Percentiles rank a stretch among this genome's conserved stretches.
Evolutionary conservation across 2,888 invertebrate species (phyloP).

Genomic region (Rosalia funebris): DNA sequence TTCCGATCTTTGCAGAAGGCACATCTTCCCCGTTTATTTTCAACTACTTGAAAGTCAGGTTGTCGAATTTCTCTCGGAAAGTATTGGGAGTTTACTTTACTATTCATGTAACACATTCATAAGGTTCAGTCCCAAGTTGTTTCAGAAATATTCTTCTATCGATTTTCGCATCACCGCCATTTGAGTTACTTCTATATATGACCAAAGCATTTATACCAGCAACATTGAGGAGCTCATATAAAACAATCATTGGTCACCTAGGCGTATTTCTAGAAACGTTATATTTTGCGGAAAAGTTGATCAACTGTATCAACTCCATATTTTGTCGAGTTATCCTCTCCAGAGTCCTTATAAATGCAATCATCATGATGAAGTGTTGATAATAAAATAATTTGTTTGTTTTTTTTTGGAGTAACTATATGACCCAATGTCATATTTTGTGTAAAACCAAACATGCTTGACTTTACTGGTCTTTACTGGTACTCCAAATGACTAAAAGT

Average conservation of each 20-base stretch:
- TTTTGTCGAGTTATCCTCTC: constrained; percentile 39
- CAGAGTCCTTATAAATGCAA: constrained; percentile 25
- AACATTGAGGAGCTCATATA: constrained; percentile 45
- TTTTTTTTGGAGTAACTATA: no score
- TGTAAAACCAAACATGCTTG: no score
- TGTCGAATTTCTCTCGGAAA: constrained; percentile 21
- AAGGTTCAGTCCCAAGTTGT: constrained; percentile 8
- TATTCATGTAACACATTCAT: constrained; percentile 12
- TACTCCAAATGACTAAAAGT: no score
- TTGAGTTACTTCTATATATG: constrained; percentile 25
- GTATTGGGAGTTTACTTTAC: constrained; percentile 12
- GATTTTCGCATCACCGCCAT: neutral
- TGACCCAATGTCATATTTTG: no score
- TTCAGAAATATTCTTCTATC: neutral
- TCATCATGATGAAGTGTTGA: no score
- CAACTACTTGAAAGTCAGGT: constrained; percentile 5
- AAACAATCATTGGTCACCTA: constrained; percentile 45
- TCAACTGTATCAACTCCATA: constrained; percentile 47
- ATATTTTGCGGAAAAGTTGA: constrained; percentile 38
- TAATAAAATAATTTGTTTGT: no score
- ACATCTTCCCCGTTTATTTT: constrained; percentile 12
- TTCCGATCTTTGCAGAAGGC: neutral
- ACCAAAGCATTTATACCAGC: constrained; percentile 40
- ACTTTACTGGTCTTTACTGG: no score
- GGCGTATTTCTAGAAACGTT: constrained; percentile 42